Evolutionary conservation across 1,140 invertebrate species (phyloP), one percentile per base, ranked within the genome.

Genomic region (Macrocentrus cingulum): DNA sequence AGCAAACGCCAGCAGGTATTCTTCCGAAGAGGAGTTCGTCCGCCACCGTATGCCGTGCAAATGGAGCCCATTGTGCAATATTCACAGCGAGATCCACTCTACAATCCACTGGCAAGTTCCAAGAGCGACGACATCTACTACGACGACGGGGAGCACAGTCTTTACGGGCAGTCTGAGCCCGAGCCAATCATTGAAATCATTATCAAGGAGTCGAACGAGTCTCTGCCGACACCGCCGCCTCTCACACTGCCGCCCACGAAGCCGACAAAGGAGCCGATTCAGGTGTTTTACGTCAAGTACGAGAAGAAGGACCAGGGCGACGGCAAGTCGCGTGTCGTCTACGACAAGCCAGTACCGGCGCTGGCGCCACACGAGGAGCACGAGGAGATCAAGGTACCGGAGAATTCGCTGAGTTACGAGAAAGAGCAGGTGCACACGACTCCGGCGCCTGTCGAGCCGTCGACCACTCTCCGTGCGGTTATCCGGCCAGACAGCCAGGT

Each of bases 111-210:
- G 9, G 82, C 83, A 16, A 74, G 82, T 19, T 64, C 75, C 1
- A 81, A 84, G 56, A 75, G 61, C 29, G 80, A 82, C 46, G 85
- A 87, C 51, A 53, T 82, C 8, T 64, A 58, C 19, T 74, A 76
- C 52, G 77, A 79, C 0, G 76, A 80, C 0, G 53, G 9, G 16
- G 51, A 66, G 0, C 75, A 81, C 22, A 81, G 77, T 64, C 82
- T 89, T 56, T 89, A 91, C 22, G 49, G 56, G 66, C 78, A 84
- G 6, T 87, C 89, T 62, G 88, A 90, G 53, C 91, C 91, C 0
- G 91, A 94, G 70, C 91, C 91, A 9, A 94, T 94, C 42, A 94
- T 94, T 58, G 91, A 94, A 77, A 94, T 93, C 60, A 94, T 94
- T 51, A 92, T 94, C 46, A 92, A 92, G 68, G 91, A 94, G 75